Conservation (phyloP, 2,797 vertebrate genomes). For the Menidia menidia region DNA sequence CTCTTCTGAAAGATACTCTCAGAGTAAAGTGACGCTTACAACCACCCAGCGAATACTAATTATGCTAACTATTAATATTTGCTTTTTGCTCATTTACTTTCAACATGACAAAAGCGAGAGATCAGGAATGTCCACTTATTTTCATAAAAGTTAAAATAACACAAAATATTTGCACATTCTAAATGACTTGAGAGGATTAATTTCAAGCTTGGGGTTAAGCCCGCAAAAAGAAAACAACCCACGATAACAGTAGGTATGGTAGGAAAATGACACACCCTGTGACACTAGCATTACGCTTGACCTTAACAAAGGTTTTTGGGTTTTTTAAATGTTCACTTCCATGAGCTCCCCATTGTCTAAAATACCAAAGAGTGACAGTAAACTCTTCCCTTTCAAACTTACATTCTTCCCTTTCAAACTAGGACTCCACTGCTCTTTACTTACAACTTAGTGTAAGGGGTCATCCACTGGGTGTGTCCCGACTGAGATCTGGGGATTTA, state of each 20-base stretch:
- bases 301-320: background rate
- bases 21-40: background rate
- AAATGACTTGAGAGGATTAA: too few species aligned
- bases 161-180: too few species aligned
- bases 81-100: conserved; percentile 7
- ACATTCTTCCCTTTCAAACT: background rate
- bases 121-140: background rate
- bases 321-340: background rate
- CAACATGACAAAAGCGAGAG: background rate
- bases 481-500: background rate
- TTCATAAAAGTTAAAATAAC: too few species aligned
- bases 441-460: background rate
- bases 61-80: background rate
- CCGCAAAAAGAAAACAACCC: background rate
- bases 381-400: background rate
- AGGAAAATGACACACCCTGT: background rate
- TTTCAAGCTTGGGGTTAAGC: too few species aligned
- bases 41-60: too few species aligned
- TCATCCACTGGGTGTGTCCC: background rate
- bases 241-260: background rate
- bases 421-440: background rate
- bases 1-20: conserved; percentile 1
- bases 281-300: background rate
- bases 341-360: background rate
- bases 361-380: background rate